Percentiles rank a stretch among this genome's conserved stretches.
phyloP scores from a whole-genome alignment of 2,888 invertebrate genomes.

The Drosophila histrio region DNA sequence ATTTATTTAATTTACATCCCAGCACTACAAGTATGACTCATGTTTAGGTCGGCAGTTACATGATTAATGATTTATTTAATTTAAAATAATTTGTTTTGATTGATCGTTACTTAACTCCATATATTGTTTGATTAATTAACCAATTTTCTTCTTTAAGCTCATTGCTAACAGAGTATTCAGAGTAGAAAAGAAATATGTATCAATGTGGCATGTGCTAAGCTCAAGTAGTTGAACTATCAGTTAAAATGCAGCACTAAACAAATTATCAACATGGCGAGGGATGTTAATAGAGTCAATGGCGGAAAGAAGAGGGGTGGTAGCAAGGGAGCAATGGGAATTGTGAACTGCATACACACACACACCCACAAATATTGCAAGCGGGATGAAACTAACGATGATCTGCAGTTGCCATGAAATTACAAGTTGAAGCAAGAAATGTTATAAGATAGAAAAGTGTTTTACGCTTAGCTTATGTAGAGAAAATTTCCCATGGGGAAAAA shows the following conservation, averaged over 20 bases:
- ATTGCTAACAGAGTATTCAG: not conserved
- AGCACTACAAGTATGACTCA: too few relatives aligned
- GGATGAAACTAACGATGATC: slow-evolving; percentile 7
- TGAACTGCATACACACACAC: not conserved
- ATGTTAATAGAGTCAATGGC: not conserved
- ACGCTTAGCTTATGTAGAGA: not conserved
- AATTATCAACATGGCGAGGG: too few relatives aligned
- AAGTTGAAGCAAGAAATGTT: not conserved
- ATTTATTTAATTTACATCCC: too few relatives aligned
- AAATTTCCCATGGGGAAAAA: not conserved
- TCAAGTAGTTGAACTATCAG: slow-evolving; percentile 73
- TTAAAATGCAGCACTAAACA: slow-evolving; percentile 75
- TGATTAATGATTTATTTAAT: too few relatives aligned
- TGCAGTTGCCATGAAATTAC: slow-evolving; percentile 6
- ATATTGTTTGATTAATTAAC: too few relatives aligned
- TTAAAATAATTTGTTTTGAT: too few relatives aligned
- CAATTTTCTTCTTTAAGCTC: too few relatives aligned
- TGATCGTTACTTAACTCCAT: too few relatives aligned
- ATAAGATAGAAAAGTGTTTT: not conserved
- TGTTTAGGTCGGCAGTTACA: too few relatives aligned
- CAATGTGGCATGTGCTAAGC: slow-evolving; percentile 31
- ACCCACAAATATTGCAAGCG: slow-evolving; percentile 9
- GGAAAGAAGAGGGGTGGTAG: not conserved
- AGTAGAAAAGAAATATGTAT: slow-evolving; percentile 7
- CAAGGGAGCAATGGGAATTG: not conserved